phyloP scores from a whole-genome alignment of 2,797 vertebrate genomes.

The Enteromius mattozi region DNA sequence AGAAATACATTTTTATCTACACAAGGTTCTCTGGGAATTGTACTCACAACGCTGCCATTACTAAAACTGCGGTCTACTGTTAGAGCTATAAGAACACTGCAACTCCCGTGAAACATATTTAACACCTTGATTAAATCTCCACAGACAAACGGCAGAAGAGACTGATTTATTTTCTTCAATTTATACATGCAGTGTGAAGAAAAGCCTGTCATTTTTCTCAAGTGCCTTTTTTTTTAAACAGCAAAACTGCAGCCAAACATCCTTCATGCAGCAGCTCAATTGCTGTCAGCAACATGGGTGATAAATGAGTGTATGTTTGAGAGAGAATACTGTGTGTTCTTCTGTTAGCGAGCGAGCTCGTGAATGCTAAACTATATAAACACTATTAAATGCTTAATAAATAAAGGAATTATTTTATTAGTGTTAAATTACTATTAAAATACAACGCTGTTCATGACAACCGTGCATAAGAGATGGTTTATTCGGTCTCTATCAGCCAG shows the following conservation, averaged over 20 bases:
- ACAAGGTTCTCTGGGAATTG: not conserved
- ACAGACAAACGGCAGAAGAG: slow-evolving; percentile 50
- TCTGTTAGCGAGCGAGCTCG: not conserved
- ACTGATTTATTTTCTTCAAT: slow-evolving; percentile 53
- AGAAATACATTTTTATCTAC: not conserved
- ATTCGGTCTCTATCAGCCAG: slow-evolving; percentile 63
- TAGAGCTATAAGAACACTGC: not conserved
- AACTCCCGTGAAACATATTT: slow-evolving; percentile 28
- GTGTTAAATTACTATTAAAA: slow-evolving; percentile 9
- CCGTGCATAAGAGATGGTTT: slow-evolving; percentile 58
- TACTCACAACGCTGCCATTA: not conserved
- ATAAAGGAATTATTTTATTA: not conserved
- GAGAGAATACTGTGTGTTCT: slow-evolving; percentile 35
- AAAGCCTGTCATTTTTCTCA: slow-evolving; percentile 59
- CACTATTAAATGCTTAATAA: slow-evolving; percentile 37
- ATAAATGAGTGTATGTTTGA: slow-evolving; percentile 44
- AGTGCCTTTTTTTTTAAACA: slow-evolving; percentile 52
- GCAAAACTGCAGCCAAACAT: slow-evolving; percentile 47
- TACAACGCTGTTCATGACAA: not conserved
- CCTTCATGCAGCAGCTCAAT: slow-evolving; percentile 34
- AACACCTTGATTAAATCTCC: slow-evolving; percentile 45
- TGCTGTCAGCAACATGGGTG: slow-evolving; percentile 50
- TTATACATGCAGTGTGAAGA: slow-evolving; percentile 59
- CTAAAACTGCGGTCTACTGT: not conserved
- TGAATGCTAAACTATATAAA: slow-evolving; percentile 17